Conservation (phyloP, 2,797 vertebrate genomes). For the Alfaro cultratus region DNA sequence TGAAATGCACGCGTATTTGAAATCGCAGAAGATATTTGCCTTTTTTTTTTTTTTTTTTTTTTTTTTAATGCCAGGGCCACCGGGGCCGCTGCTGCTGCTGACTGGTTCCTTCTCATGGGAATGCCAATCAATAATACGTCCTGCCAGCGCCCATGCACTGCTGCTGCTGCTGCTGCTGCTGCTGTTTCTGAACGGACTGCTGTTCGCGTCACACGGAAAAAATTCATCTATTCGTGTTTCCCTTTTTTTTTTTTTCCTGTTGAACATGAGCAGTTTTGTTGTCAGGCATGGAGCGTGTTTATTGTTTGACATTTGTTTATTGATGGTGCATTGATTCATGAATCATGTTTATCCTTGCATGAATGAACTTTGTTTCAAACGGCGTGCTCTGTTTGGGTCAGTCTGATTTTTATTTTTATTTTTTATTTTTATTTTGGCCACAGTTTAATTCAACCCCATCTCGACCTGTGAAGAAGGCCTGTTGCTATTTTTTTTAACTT, state of each 20-base stretch:
- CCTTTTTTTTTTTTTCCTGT: slow-evolving; percentile 27
- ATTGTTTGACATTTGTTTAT: slow-evolving; percentile 65
- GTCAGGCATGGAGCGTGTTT: slow-evolving; percentile 52
- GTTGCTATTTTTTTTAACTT: slow-evolving; percentile 19
- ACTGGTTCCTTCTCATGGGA: slow-evolving; percentile 77
- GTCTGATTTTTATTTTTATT: slow-evolving; percentile 3
- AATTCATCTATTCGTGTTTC: slow-evolving; percentile 59
- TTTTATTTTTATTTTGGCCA: slow-evolving; percentile 13
- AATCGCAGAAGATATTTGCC: slow-evolving; percentile 49
- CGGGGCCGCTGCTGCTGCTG: slow-evolving; percentile 46
- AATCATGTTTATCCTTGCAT: slow-evolving; percentile 35
- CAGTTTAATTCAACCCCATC: slow-evolving; percentile 17
- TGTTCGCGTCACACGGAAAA: slow-evolving; percentile 73
- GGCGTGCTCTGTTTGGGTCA: slow-evolving; percentile 25
- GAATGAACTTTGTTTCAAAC: slow-evolving; percentile 38
- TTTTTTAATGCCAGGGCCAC: slow-evolving; percentile 42
- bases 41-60: slow-evolving; percentile 36
- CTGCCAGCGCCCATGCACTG: slow-evolving; percentile 64
- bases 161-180: slow-evolving; percentile 57
- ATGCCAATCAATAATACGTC: slow-evolving; percentile 82
- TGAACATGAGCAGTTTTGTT: slow-evolving; percentile 49
- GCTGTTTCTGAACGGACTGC: slow-evolving; percentile 66
- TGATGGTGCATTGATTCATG: slow-evolving; percentile 47
- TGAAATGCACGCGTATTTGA: slow-evolving; percentile 54
- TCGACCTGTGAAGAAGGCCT: slow-evolving; percentile 26